Conservation (phyloP, 2,888 invertebrate genomes). For the Meandrusa payeni region DNA sequence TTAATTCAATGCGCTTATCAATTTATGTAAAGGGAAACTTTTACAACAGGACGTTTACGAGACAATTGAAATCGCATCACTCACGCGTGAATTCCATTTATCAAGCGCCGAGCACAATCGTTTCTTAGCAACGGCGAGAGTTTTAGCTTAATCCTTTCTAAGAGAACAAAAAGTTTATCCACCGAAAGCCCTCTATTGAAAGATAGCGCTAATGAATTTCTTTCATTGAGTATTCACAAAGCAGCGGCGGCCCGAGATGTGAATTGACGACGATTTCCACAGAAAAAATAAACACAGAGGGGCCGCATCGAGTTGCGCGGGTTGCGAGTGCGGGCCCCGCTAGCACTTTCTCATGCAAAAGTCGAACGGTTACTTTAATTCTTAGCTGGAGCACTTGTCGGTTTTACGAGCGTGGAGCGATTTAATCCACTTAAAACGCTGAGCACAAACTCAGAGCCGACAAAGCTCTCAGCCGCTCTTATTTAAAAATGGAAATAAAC, state of each 20-base stretch:
- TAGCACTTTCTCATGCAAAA: slow-evolving; percentile 79
- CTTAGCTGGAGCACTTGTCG: slow-evolving; percentile 78
- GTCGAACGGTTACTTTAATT: slow-evolving; percentile 80
- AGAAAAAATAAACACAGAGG: slow-evolving; percentile 64
- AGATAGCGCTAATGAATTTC: slow-evolving; percentile 66
- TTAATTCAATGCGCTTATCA: not conserved
- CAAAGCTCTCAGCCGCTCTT: slow-evolving; percentile 80
- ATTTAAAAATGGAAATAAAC: slow-evolving; percentile 81
- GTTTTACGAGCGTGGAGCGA: slow-evolving; percentile 80
- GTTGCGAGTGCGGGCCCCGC: slow-evolving; percentile 65
- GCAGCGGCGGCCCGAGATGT: slow-evolving; percentile 53
- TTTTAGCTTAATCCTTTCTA: slow-evolving; percentile 19
- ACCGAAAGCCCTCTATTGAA: slow-evolving; percentile 43
- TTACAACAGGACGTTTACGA: not conserved
- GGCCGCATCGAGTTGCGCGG: slow-evolving; percentile 57
- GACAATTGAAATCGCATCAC: not conserved
- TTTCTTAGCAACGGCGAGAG: slow-evolving; percentile 31
- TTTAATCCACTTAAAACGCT: slow-evolving; percentile 82
- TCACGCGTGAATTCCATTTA: slow-evolving; percentile 16
- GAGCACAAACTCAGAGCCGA: slow-evolving; percentile 78
- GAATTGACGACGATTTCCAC: slow-evolving; percentile 52
- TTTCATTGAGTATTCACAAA: slow-evolving; percentile 68
- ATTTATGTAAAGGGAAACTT: slow-evolving; percentile 3
- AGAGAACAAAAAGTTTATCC: slow-evolving; percentile 43
- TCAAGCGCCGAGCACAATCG: slow-evolving; percentile 30